Evolutionary conservation across 53 echinoderm and acorn worm genomes (phyloP), one percentile per base, ranked within the genome.

Genomic region (Luidia sarsii): DNA sequence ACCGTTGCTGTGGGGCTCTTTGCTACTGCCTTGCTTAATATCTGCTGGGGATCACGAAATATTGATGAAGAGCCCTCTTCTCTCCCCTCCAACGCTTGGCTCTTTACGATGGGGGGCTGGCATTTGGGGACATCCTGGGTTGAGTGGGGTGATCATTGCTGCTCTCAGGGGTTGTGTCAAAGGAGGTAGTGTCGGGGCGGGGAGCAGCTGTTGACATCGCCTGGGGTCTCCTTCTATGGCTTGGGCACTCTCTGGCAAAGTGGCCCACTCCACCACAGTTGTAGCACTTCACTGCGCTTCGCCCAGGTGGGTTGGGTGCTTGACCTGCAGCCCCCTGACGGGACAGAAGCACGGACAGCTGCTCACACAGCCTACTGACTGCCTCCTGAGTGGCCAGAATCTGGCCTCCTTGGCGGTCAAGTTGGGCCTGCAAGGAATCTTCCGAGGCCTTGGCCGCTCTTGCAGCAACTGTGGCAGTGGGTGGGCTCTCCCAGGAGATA

Each of bases 31-130:
- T 25, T 73, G 11, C 19, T 20, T 2, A 74, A 57, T 0, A 74
- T 3, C 38, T 55, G 56, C 5, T 56, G 28, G 2, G 1, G 11
- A 14, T 37, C 18, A 8, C 25, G 41, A 22, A 55, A 31, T 4
- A 11, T 1, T 33, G 72, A 71, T n/a, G n/a, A n/a, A n/a, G n/a
- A n/a, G 72, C 72, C 72, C 7, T 32, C 54, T 22, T 22, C 9
- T 34, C 37, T 0, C 3, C 33, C 72, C 55, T 55, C 72, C 54
- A 71, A 33, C 72, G 38, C 49, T 25, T 53, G 72, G 72, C 72
- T 71, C 72, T 20, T 55, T 36, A 55, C 54, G 54, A 53, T 35
- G 16, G 72, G 37, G 72, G 72, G 52, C 10, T 55, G 43, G 67
- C 67, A 1, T 67, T 67, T 67, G 25, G 67, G 67, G 67, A 67